A percentile compares a stretch with the other conserved stretches of the same genome.
These are phyloP conservation scores for Felis chaus DNA, from an alignment of 2,113 vertebrate species.

Conservation along the genomic window DNA sequence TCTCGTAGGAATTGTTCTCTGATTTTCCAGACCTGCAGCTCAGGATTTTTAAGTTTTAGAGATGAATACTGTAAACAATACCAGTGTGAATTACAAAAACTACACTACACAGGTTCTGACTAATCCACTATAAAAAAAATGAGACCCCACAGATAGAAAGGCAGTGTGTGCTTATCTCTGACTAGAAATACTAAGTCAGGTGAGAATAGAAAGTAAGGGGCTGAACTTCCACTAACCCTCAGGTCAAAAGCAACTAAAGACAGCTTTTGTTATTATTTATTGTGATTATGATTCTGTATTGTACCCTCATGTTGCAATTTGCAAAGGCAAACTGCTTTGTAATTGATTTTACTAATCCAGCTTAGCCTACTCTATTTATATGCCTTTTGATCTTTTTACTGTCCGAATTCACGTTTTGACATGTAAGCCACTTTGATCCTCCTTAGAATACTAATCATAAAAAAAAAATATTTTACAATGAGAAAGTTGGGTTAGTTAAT, in stretches of 20 bases:
- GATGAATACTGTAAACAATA: constrained; percentile 21
- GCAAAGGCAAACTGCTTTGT: constrained; percentile 41
- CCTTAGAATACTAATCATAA: constrained; percentile 36
- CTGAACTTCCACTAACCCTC: neutral
- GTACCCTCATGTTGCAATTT: neutral
- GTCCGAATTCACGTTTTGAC: constrained; percentile 42
- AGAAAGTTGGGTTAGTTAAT: constrained; percentile 3
- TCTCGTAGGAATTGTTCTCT: neutral
- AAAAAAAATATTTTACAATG: neutral
- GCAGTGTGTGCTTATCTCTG: neutral
- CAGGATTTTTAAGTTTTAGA: neutral
- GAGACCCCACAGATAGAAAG: neutral
- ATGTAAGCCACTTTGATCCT: constrained; percentile 9
- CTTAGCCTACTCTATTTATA: neutral
- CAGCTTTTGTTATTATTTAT: neutral
- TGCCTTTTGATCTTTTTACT: constrained; percentile 28
- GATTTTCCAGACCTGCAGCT: constrained; percentile 37
- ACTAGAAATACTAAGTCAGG: neutral
- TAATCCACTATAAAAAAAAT: neutral
- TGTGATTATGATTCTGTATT: neutral
- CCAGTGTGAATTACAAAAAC: constrained; percentile 27
- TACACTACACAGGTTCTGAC: neutral
- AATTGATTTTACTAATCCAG: constrained; percentile 53
- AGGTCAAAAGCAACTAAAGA: constrained; percentile 8
- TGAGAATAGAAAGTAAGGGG: neutral